A percentile compares a stretch with the other conserved stretches of the same genome.
Evolutionary conservation across 2,888 invertebrate species (phyloP).

Genomic region (Hipparchia sbordonii): DNA sequence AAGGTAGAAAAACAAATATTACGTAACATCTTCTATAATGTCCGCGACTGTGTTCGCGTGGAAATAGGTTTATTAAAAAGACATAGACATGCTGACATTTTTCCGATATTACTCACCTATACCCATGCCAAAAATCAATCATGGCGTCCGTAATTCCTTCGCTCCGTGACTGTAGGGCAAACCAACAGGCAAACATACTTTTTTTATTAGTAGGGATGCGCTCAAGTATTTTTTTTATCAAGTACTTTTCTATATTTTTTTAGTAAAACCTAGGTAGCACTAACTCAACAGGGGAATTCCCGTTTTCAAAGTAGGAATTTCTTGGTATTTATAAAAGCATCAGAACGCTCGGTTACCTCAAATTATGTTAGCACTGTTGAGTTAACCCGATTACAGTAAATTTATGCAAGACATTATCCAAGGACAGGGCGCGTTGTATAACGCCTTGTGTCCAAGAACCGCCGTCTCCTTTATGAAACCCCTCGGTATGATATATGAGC

Average conservation of each 20-base stretch:
- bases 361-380: slow-evolving; percentile 73
- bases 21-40: not conserved
- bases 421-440: slow-evolving; percentile 75
- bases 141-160: too few relatives aligned
- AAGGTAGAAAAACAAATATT: not conserved
- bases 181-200: too few relatives aligned
- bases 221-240: not conserved
- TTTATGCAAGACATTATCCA: slow-evolving; percentile 81
- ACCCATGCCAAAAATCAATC: too few relatives aligned
- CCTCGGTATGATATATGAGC: slow-evolving; percentile 72
- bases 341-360: slow-evolving; percentile 63
- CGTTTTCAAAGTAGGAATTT: slow-evolving; percentile 37
- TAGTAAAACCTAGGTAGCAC: slow-evolving; percentile 14
- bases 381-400: slow-evolving; percentile 76
- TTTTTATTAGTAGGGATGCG: not conserved
- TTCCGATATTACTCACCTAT: too few relatives aligned
- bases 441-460: slow-evolving; percentile 77
- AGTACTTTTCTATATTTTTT: not conserved
- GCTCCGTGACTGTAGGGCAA: too few relatives aligned
- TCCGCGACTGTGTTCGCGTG: too few relatives aligned
- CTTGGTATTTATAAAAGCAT: slow-evolving; percentile 36
- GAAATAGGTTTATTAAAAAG: too few relatives aligned
- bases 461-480: slow-evolving; percentile 74
- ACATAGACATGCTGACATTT: too few relatives aligned
- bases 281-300: slow-evolving; percentile 32